Base-by-base conservation (phyloP, 2,888 invertebrate genomes). In the Homarus gammarus region DNA sequence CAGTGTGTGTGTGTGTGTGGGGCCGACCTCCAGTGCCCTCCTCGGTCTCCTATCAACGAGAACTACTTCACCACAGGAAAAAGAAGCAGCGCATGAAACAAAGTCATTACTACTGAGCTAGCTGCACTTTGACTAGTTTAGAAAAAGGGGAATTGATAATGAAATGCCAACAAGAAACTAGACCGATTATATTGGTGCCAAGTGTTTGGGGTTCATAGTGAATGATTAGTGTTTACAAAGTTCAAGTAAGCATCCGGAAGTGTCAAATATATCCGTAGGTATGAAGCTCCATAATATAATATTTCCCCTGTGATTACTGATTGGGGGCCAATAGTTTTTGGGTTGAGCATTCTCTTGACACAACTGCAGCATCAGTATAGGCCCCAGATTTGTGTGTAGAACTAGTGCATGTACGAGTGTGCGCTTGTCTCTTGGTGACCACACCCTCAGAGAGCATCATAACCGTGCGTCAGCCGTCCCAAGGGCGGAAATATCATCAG, bases 361-460 rank as follows among this genome's bases (percentile, higher is more conserved):
- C 61, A 61, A 75, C 70, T 40, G 61, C 64, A 86, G 77, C 56
- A 87, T 51, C 82, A 84, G 75, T 84, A 70, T 75, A 84, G 88
- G 88, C 88, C 84, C 84, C 84, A 84, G 79, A 84, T 78, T 49
- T 88, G 88, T 88, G 88, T 88, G 83, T 88, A 88, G 88, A 88
- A 88, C 88, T 88, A 88, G 88, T 84, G 84, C 83, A 84, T 84
- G 88, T 83, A 44, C 38, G 51, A 77, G 84, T 78, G 78, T 64
- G 88, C 83, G 84, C 82, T 64, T 87, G 87, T 87, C 78, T 86
- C 87, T 33, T 87, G 82, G 73, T 79, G 72, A 81, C 73, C 72
- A 72, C 56, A 75, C 78, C 81, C 73, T 82, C 72, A 72, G 73
- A 51, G 73, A 86, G 87, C 87, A 87, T 82, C 72, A 75, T 73